Percentiles rank a stretch among this genome's conserved stretches.
These are phyloP conservation scores for Mastomys coucha DNA, from an alignment of 2,113 vertebrate genomes.

Conservation along the genomic window DNA sequence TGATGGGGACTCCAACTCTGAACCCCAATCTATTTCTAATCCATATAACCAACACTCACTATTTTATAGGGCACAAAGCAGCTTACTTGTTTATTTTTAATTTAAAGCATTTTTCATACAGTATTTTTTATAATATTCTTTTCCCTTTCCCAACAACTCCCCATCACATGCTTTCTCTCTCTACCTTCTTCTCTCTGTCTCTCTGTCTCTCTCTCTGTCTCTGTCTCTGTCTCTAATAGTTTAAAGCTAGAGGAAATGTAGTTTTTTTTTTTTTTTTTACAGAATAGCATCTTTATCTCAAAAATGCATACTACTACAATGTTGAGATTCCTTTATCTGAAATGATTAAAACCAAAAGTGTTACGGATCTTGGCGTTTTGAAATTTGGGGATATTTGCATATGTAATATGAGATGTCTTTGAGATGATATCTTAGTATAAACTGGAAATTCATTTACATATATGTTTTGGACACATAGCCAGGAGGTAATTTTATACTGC, in stretches of 20 bases:
- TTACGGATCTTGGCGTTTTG: not conserved
- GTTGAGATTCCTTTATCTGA: not conserved
- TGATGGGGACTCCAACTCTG: not conserved
- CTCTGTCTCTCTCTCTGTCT: not conserved
- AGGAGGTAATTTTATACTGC: not conserved
- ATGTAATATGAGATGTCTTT: not conserved
- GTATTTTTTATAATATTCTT: not conserved
- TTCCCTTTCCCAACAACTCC: not conserved
- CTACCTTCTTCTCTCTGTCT: too few relatives aligned
- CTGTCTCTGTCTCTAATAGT: not conserved
- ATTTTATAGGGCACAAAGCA: not conserved
- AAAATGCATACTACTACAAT: not conserved
- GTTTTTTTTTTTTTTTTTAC: conserved; percentile 18
- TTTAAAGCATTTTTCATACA: not conserved
- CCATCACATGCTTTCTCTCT: not conserved
- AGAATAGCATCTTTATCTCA: not conserved
- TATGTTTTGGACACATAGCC: not conserved
- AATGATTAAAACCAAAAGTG: not conserved
- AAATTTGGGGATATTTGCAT: not conserved
- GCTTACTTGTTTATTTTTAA: not conserved
- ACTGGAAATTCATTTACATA: not conserved
- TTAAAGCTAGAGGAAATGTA: conserved; percentile 10
- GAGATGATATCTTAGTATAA: not conserved
- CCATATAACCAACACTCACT: not conserved
- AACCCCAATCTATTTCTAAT: not conserved